Percentiles rank a stretch among this genome's conserved stretches.
phyloP scores from a whole-genome alignment of 1,140 invertebrate genomes.

The Zaprionus davidi region DNA sequence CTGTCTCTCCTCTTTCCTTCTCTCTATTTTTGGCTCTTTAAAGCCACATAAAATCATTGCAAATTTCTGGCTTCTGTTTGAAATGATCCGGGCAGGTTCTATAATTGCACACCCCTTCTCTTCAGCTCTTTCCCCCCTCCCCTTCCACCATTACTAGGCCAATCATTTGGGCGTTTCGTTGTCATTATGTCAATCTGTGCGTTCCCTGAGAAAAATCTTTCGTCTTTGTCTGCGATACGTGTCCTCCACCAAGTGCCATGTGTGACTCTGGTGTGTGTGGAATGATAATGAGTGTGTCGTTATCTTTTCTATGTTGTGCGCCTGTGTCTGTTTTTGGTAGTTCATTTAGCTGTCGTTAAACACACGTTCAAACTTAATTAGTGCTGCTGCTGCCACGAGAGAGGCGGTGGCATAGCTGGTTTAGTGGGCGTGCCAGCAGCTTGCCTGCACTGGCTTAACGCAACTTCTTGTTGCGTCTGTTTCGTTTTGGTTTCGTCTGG shows the following conservation, averaged over 20 bases:
- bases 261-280: slow-evolving; percentile 14
- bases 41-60: slow-evolving; percentile 58
- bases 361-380: slow-evolving; percentile 75
- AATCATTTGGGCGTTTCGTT: slow-evolving; percentile 76
- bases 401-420: neutral
- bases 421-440: slow-evolving; percentile 16
- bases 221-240: slow-evolving; percentile 37
- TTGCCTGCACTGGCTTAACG: neutral
- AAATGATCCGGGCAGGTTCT: slow-evolving; percentile 47
- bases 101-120: slow-evolving; percentile 36
- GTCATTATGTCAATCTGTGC: slow-evolving; percentile 60
- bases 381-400: neutral
- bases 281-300: slow-evolving; percentile 59
- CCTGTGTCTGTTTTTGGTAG: slow-evolving; percentile 67
- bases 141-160: slow-evolving; percentile 29
- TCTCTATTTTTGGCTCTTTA: slow-evolving; percentile 50
- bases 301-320: slow-evolving; percentile 65
- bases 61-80: slow-evolving; percentile 52
- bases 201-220: slow-evolving; percentile 25
- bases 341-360: slow-evolving; percentile 77
- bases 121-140: neutral
- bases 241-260: slow-evolving; percentile 6
- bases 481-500: neutral
- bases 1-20: neutral
- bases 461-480: neutral